These are phyloP conservation scores for Zaprionus lineosus DNA, from an alignment of 2,888 invertebrate genomes.

Conservation along the genomic window DNA sequence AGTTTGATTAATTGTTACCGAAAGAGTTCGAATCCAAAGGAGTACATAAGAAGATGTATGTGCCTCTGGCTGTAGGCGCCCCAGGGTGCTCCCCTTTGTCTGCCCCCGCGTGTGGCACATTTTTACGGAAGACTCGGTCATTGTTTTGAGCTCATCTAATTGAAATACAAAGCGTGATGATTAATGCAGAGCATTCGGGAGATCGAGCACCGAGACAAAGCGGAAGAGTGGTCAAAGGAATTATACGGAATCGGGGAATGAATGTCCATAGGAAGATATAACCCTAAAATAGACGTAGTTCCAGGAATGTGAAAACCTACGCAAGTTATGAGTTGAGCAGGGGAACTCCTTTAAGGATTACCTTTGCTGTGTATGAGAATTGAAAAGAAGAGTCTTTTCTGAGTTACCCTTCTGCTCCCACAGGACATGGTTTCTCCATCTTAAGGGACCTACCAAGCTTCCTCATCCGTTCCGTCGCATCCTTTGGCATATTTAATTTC, in stretches of 20 bases:
- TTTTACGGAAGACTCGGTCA: constrained; percentile 19
- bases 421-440: no score
- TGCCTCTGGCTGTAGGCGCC: constrained; percentile 26
- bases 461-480: no score
- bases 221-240: constrained; percentile 26
- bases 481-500: no score
- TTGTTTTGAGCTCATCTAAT: constrained; percentile 55
- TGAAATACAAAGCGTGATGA: constrained; percentile 58
- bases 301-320: no score
- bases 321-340: no score
- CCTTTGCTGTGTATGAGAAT: no score
- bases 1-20: constrained; percentile 58
- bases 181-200: constrained; percentile 40
- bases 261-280: not conserved
- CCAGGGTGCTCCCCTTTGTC: constrained; percentile 33
- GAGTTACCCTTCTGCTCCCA: no score
- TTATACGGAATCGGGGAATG: constrained; percentile 32
- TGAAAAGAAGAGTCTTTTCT: no score
- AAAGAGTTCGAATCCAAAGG: constrained; percentile 56
- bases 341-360: no score
- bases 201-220: constrained; percentile 4
- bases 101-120: constrained; percentile 23
- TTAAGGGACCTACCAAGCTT: no score
- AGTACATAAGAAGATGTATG: constrained; percentile 5
- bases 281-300: not conserved